A percentile compares a stretch with the other conserved stretches of the same genome.
Evolutionary conservation across 2,888 invertebrate species (phyloP).

Genomic region (Drosophila flavopinicola): DNA sequence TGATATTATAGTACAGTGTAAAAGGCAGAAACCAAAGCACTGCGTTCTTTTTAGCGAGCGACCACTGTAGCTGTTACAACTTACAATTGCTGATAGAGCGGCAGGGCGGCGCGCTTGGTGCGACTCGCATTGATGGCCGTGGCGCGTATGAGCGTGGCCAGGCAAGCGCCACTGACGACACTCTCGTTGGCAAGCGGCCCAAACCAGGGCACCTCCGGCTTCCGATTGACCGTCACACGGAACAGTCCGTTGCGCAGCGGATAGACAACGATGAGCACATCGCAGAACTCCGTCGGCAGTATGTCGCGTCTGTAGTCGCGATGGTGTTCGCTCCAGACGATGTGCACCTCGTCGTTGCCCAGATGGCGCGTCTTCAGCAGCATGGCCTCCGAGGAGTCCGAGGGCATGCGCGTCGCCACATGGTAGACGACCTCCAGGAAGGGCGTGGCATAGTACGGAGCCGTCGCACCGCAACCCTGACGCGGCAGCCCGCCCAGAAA

Average conservation of each 20-base stretch:
- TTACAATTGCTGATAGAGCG: conserved; percentile 96
- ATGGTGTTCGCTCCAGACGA: conserved; percentile 99
- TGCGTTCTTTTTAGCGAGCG: too few species aligned
- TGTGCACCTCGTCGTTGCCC: conserved; percentile 99
- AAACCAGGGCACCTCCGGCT: conserved; percentile 95
- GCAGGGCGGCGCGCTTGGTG: conserved; percentile 94
- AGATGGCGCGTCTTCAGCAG: conserved; percentile 97
- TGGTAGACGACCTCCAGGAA: conserved; percentile 97
- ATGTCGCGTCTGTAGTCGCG: conserved; percentile 98
- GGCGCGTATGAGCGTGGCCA: conserved; percentile 94
- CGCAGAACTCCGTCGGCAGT: conserved; percentile 99
- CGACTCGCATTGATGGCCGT: conserved; percentile 97
- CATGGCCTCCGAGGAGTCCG: conserved; percentile 93
- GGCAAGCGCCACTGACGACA: conserved; percentile 85
- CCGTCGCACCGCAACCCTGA: conserved; percentile 95
- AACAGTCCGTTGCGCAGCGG: conserved; percentile 94
- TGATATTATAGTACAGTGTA: too few species aligned
- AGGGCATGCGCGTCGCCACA: conserved; percentile 98
- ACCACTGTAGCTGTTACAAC: conserved; percentile 72
- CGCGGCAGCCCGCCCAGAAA: conserved; percentile 96
- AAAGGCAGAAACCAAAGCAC: too few species aligned
- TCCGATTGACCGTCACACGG: conserved; percentile 94
- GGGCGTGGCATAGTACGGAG: conserved; percentile 97
- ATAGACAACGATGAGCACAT: conserved; percentile 98
- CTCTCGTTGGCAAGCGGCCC: conserved; percentile 98